Conservation (phyloP, 2,113 vertebrate genomes). For the Syngnathus scovelli region DNA sequence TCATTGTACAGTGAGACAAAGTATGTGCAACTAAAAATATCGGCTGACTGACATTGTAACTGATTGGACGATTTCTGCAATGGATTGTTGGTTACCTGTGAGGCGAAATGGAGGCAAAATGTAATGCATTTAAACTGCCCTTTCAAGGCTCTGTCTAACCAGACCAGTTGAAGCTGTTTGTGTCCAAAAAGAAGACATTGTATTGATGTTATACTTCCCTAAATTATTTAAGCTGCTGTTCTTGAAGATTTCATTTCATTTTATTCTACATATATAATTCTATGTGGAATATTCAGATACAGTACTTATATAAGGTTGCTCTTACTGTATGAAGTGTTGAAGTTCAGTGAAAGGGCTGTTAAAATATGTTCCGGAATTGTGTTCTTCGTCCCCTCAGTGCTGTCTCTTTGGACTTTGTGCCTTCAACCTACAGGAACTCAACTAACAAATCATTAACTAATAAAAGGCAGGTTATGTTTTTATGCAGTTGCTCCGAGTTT, state of each 20-base stretch:
- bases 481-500: neutral
- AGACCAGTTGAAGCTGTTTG: no score
- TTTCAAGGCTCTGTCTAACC: no score
- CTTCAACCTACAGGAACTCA: neutral
- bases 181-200: neutral
- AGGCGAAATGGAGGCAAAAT: no score
- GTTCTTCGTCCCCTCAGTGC: neutral
- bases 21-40: neutral
- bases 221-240: neutral
- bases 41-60: neutral
- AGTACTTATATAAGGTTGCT: neutral
- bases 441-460: constrained; percentile 11
- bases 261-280: neutral
- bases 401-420: constrained; percentile 16
- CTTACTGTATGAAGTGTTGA: neutral
- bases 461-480: neutral
- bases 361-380: neutral
- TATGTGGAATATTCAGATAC: neutral
- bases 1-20: neutral
- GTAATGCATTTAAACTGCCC: no score
- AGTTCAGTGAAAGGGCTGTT: neutral
- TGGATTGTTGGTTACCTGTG: no score
- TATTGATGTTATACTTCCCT: neutral
- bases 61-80: no score
- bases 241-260: neutral